Evolutionary conservation across 2,888 invertebrate species (phyloP).

Genomic region (Physocephala rufipes): DNA sequence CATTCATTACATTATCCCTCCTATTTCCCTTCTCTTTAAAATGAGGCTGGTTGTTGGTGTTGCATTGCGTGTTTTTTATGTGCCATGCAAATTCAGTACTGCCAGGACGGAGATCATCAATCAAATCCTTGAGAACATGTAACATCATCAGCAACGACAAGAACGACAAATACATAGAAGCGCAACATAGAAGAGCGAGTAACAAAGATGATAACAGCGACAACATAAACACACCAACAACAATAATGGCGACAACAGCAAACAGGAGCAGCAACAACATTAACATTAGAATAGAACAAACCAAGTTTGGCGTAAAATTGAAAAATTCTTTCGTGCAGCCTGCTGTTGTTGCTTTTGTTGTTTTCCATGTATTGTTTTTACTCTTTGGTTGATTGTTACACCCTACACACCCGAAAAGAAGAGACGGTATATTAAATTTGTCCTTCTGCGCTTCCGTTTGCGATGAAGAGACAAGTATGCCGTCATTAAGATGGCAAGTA

Average conservation of each 20-base stretch:
- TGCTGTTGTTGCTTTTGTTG: not conserved
- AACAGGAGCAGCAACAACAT: not conserved
- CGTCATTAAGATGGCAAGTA: too few relatives aligned
- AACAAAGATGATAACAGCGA: not conserved
- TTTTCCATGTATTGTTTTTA: not conserved
- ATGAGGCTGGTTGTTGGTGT: not conserved
- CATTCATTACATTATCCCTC: too few relatives aligned
- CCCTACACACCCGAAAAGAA: too few relatives aligned
- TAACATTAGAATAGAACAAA: slow-evolving; percentile 44
- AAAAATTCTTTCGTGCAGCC: slow-evolving; percentile 57
- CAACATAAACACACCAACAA: slow-evolving; percentile 2
- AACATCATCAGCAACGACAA: not conserved
- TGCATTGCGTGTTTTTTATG: too few relatives aligned
- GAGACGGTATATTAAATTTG: too few relatives aligned
- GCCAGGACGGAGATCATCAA: slow-evolving; percentile 10
- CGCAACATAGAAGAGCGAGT: too few relatives aligned
- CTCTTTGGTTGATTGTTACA: too few relatives aligned
- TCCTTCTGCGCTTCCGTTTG: too few relatives aligned
- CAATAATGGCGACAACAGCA: not conserved
- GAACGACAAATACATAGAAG: too few relatives aligned
- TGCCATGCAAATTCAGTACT: slow-evolving; percentile 7
- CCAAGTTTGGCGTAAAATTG: slow-evolving; percentile 64
- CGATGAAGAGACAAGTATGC: too few relatives aligned
- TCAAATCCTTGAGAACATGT: slow-evolving; percentile 8
- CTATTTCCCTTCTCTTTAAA: too few relatives aligned